A percentile compares a stretch with the other conserved stretches of the same genome.
Conservation (phyloP, 2,888 invertebrate species). For the Lithosia quadra region DNA sequence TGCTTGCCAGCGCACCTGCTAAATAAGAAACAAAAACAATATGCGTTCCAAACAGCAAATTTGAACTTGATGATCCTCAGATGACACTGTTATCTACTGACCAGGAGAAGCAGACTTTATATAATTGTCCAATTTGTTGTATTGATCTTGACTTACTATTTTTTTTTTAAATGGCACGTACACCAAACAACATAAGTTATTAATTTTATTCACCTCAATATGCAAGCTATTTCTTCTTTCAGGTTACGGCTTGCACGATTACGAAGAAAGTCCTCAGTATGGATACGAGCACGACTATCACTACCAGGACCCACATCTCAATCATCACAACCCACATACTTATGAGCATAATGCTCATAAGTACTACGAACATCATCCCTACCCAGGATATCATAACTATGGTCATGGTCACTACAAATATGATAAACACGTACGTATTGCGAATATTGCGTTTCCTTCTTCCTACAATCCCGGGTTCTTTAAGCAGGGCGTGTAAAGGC, state of each 20-base stretch:
- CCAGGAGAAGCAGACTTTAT: no score
- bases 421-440: slow-evolving; percentile 71
- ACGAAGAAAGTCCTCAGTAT: slow-evolving; percentile 71
- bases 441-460: no score
- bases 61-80: no score
- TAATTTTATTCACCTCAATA: no score
- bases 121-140: no score
- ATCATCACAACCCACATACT: slow-evolving; percentile 48
- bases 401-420: slow-evolving; percentile 64
- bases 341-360: slow-evolving; percentile 44
- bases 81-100: no score
- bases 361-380: slow-evolving; percentile 52
- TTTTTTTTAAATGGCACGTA: neutral
- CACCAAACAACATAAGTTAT: no score
- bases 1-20: no score
- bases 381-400: slow-evolving; percentile 53
- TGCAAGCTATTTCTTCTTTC: slow-evolving; percentile 20
- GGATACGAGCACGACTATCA: slow-evolving; percentile 69
- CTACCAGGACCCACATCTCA: slow-evolving; percentile 55
- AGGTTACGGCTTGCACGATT: slow-evolving; percentile 73
- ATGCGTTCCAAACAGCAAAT: no score
- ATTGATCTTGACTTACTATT: neutral
- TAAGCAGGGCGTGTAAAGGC: no score
- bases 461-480: no score
- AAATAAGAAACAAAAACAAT: no score